Percentiles rank a stretch among this genome's conserved stretches.
Evolutionary conservation across 2,888 invertebrate species (phyloP).

Genomic region (Prosapia bicincta): DNA sequence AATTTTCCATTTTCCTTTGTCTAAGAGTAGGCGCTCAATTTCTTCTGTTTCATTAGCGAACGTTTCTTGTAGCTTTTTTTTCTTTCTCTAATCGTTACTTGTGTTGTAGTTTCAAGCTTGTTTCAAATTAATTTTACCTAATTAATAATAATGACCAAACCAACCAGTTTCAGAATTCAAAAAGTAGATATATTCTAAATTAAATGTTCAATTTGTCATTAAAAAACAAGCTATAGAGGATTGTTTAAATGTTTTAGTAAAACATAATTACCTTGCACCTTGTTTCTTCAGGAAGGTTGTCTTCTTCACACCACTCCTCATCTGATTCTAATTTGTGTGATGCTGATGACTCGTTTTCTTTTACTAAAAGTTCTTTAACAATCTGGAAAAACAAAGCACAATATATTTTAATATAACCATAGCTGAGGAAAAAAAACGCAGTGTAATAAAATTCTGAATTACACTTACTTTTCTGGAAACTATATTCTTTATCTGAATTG

Average conservation of each 20-base stretch:
- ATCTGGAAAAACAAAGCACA: conserved; percentile 57
- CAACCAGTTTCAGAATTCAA: no score
- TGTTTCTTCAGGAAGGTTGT: conserved; percentile 85
- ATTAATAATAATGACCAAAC: no score
- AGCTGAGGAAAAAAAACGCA: conserved; percentile 22
- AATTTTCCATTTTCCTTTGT: no score
- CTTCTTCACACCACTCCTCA: conserved; percentile 78
- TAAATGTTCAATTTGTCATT: neutral
- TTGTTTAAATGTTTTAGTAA: no score
- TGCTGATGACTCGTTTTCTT: conserved; percentile 51
- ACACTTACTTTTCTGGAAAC: conserved; percentile 77
- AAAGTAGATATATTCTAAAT: no score
- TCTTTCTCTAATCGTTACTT: no score
- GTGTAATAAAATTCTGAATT: neutral
- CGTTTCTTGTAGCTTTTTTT: no score
- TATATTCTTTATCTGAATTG: conserved; percentile 87
- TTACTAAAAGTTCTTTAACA: conserved; percentile 91
- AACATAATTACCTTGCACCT: conserved; percentile 70
- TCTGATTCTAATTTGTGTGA: conserved; percentile 46
- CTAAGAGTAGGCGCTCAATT: no score
- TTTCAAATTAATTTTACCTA: no score
- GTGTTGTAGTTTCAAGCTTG: no score
- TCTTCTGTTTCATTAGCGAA: no score
- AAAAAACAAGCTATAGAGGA: neutral
- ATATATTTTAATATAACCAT: no score